These are phyloP conservation scores for Nanger granti DNA, from an alignment of 2,113 vertebrate genomes.

Conservation along the genomic window DNA sequence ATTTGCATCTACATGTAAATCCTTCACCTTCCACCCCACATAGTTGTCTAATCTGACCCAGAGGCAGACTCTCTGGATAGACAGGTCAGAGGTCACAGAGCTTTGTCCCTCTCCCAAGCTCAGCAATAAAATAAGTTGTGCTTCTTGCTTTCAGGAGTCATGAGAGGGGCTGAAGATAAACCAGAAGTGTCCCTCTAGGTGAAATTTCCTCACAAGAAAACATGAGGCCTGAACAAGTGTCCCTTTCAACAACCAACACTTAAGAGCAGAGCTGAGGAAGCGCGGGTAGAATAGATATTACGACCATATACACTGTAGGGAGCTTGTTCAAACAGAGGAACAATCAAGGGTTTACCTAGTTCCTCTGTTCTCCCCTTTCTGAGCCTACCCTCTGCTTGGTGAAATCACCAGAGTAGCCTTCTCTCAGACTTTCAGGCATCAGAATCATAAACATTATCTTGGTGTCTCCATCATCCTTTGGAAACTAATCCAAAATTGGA, in stretches of 20 bases:
- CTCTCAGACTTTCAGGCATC: not conserved
- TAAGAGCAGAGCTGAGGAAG: not conserved
- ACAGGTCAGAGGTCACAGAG: not conserved
- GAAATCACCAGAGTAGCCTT: not conserved
- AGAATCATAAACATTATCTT: not conserved
- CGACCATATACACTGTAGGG: not conserved
- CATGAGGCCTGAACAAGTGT: not conserved
- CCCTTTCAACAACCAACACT: not conserved
- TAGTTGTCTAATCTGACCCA: not conserved
- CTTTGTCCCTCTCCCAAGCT: not conserved
- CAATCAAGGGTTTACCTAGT: not conserved
- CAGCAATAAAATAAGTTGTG: not conserved
- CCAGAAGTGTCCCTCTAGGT: not conserved
- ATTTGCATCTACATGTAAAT: fast-evolving
- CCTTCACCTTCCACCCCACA: not conserved
- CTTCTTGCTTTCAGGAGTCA: not conserved
- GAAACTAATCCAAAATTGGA: not conserved
- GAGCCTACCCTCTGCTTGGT: not conserved
- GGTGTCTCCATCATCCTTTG: not conserved
- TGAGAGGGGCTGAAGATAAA: not conserved
- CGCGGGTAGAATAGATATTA: not conserved
- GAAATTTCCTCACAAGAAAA: not conserved
- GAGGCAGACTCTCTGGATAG: not conserved
- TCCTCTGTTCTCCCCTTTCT: not conserved
- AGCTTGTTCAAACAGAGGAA: not conserved